A percentile compares a stretch with the other conserved stretches of the same genome.
Conservation (phyloP, 37 sponge, comb jelly and placozoan species). For the Geodia barretti region DNA sequence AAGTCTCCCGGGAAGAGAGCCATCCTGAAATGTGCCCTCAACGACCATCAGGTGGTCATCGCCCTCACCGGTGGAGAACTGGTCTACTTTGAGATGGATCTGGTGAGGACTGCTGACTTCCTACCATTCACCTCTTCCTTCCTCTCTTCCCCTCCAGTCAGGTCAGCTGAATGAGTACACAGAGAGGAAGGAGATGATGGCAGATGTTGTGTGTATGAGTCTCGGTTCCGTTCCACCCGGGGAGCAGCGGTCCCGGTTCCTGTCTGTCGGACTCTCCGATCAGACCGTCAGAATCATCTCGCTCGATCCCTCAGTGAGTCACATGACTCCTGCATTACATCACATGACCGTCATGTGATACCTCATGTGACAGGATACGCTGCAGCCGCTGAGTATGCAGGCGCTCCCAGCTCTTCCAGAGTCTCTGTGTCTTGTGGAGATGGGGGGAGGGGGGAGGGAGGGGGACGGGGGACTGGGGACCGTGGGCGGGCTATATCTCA, state of each 20-base stretch:
- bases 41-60: slow-evolving; percentile 95
- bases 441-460: slow-evolving; percentile 73
- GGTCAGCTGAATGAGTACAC: slow-evolving; percentile 99
- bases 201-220: slow-evolving; percentile 95
- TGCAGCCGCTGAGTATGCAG: slow-evolving; percentile 94
- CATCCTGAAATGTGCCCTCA: slow-evolving; percentile 93
- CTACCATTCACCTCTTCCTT: not conserved
- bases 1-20: slow-evolving; percentile 84
- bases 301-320: slow-evolving; percentile 89
- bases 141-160: slow-evolving; percentile 37
- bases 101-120: slow-evolving; percentile 33
- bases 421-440: slow-evolving; percentile 95
- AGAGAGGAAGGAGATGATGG: slow-evolving; percentile 91
- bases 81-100: slow-evolving; percentile 99
- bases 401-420: slow-evolving; percentile 93
- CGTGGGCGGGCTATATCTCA: slow-evolving; percentile 86
- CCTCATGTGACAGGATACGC: slow-evolving; percentile 93
- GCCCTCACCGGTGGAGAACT: slow-evolving; percentile 95
- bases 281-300: slow-evolving; percentile 97
- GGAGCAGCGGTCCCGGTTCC: slow-evolving; percentile 93
- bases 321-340: too few relatives aligned
- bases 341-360: too few relatives aligned
- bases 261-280: slow-evolving; percentile 96
- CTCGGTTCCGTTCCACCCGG: slow-evolving; percentile 92
- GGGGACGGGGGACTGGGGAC: not conserved